Evolutionary conservation across 2,888 invertebrate species (phyloP), one percentile per base, ranked within the genome.

Genomic region (Dioctria linearis): DNA sequence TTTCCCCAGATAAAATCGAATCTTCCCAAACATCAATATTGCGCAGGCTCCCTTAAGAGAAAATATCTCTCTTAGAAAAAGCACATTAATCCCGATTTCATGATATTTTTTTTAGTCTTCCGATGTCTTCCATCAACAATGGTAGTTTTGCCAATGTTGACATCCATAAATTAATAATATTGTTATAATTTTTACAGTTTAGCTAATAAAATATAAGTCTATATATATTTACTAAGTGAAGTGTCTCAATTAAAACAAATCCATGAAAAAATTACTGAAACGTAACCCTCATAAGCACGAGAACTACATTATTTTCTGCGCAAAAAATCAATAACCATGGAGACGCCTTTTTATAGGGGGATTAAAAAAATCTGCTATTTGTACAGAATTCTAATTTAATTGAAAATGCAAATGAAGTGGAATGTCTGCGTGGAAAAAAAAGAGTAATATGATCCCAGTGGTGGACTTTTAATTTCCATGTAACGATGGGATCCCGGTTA

Each of bases 61-160:
- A 69, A 81, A 40, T 25, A 40, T 69, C 76, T 43, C 59, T 25
- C 49, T 63, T 42, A 25, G 63, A 69, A 65, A 79, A 59, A 46
- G 13, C 71, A 79, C 13, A 80, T 13, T n/a, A 49, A 8, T 40
- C 25, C 59, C 49, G 25, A 25, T 51, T 69, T 8, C 37, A 1
- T 25, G 66, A 54, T 4, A 3, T 63, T 54, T 25, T 25, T 25
- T 13, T 85, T 84, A 88, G 88, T 88, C 83, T 85, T 84, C 82
- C 83, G 82, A 84, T 85, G 88, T 88, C 88, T 88, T 88, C 87
- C 88, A 86, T 84, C 83, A 85, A 83, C 85, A 85, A 84, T 85
- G 85, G 85, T 83, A 78, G 80, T 78, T 81, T 83, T 78, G 63
- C 66, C 54, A 54, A 13, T 73, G 82, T 81, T 81, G 82, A 83